These are phyloP conservation scores for Rhipidura dahli DNA, from an alignment of 2,113 vertebrate genomes.

Conservation along the genomic window DNA sequence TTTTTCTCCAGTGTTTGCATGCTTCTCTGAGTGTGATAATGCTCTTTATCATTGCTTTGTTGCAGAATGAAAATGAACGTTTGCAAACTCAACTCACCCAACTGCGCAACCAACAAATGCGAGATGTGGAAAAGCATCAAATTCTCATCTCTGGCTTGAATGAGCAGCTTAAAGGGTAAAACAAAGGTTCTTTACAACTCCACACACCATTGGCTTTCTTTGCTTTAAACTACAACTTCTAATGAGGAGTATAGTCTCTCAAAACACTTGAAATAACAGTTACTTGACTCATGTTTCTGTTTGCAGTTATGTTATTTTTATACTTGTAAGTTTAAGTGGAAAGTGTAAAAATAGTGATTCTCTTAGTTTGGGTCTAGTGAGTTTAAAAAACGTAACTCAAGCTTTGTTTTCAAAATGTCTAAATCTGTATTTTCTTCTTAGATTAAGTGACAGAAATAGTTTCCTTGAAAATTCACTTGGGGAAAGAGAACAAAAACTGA, in stretches of 20 bases:
- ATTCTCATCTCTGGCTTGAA: constrained; percentile 79
- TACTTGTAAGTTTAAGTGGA: background rate
- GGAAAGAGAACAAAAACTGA: constrained; percentile 85
- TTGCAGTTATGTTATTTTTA: background rate
- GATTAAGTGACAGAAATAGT: constrained; percentile 81
- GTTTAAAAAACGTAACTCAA: background rate
- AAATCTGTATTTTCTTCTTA: constrained; percentile 16
- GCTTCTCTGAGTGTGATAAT: background rate
- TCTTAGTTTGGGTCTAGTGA: background rate
- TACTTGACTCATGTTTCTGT: background rate
- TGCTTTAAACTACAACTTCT: background rate
- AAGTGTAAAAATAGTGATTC: background rate
- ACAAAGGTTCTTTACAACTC: background rate
- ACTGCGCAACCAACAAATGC: constrained; percentile 76
- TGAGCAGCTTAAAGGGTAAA: constrained; percentile 86
- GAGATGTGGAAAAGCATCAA: constrained; percentile 84
- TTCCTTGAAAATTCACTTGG: constrained; percentile 83
- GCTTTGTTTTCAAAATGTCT: background rate
- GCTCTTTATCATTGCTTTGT: background rate
- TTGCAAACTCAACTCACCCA: constrained; percentile 80
- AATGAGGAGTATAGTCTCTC: background rate
- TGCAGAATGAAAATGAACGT: constrained; percentile 84
- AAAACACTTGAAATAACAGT: background rate
- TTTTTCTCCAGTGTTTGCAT: background rate
- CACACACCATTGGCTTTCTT: background rate